These are phyloP conservation scores for Barypeithes pellucidus DNA, from an alignment of 2,888 invertebrate species.

Conservation along the genomic window DNA sequence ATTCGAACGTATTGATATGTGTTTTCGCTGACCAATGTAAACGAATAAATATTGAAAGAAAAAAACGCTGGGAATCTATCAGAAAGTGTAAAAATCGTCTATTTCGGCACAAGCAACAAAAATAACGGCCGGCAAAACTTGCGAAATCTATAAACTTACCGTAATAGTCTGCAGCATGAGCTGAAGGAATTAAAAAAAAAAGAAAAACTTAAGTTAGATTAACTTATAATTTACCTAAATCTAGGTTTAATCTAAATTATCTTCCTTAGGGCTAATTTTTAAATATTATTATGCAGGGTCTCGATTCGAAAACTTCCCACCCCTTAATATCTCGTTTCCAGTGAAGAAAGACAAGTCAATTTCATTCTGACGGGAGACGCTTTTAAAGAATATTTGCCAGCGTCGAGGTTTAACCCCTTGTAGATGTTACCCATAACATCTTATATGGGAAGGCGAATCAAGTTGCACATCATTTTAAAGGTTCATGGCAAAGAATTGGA, in stretches of 20 bases:
- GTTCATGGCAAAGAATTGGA: too few relatives aligned
- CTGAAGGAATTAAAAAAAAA: constrained; percentile 74
- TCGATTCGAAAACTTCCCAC: too few relatives aligned
- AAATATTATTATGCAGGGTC: too few relatives aligned
- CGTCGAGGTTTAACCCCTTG: too few relatives aligned
- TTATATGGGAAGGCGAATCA: too few relatives aligned
- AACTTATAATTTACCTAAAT: constrained; percentile 47
- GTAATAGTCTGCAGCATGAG: constrained; percentile 99
- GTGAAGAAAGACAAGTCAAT: too few relatives aligned
- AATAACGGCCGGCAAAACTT: constrained; percentile 40
- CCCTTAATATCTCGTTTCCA: too few relatives aligned
- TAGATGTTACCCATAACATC: too few relatives aligned
- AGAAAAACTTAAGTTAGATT: constrained; percentile 62
- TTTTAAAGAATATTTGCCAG: too few relatives aligned
- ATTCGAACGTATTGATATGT: not conserved
- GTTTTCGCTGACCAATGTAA: not conserved
- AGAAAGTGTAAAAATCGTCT: constrained; percentile 18
- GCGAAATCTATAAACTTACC: constrained; percentile 84
- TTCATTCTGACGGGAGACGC: too few relatives aligned
- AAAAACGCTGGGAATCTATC: constrained; percentile 6
- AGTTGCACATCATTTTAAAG: too few relatives aligned
- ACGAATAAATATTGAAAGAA: constrained; percentile 11
- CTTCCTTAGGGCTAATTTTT: not conserved
- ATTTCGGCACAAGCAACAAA: constrained; percentile 48
- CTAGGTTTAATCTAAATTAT: constrained; percentile 37